Base-by-base conservation (phyloP, 1,140 invertebrate genomes). In the Ostrea denselamellosa region DNA sequence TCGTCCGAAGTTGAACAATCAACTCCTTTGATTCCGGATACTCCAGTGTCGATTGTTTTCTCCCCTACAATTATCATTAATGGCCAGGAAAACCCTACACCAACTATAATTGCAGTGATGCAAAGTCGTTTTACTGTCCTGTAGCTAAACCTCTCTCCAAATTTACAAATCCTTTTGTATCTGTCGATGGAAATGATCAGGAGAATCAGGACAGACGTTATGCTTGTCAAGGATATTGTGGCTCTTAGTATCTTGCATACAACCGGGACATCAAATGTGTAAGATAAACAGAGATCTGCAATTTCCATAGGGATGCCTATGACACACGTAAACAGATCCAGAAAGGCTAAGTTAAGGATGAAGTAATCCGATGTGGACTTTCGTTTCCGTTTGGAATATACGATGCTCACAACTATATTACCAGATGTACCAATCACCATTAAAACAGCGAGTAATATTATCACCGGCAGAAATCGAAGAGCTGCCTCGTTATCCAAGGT, bases 301-400 rank as follows among this genome's bases (percentile, higher is more conserved):
- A 94, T 93, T 81, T 94, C 93, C 19, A 93, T 94, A 65, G 93
- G 93, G 86, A 94, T 92, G 1, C 93, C 93, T 25, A 94, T 89
- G 3, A 92, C 56, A 68, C 93, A 93, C 19, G 90, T 93, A 25
- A 94, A 86, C 19, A 94, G 90, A 88, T 94, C 93, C 34, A 94
- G 89, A 44, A 91, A 68, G 34, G 93, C 93, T 25, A 94, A 87
- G 19, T 92, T 90, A 12, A 94, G 83, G 22, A 93, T 94, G 87
- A 93, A 94, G 86, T 92, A 92, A 89, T 92, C 90, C 0, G 92
- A 92, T 0, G 93, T 92, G 0, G 91, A 86, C 56, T 93, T 93
- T 51, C 88, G 89, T 17, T 85, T 77, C 54, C 93, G 92, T 77
- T 86, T 85, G 54, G 88, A 89, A 87, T 94, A 94, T 4, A 94